A percentile compares a stretch with the other conserved stretches of the same genome.
Conservation (phyloP, 2,113 vertebrate genomes). For the Apistogramma diplotaenia region DNA sequence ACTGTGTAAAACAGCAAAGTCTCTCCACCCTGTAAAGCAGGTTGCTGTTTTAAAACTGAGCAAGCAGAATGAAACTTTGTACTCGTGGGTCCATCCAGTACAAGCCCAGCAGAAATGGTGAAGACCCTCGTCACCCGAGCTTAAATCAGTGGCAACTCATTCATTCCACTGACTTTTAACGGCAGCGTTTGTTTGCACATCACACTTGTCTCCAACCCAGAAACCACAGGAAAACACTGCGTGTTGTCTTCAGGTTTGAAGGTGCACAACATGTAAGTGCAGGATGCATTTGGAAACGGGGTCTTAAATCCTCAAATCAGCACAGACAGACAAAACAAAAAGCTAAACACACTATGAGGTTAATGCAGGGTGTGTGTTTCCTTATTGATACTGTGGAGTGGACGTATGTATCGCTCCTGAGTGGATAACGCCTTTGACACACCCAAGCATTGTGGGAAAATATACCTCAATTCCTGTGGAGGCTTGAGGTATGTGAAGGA, state of each 20-base stretch:
- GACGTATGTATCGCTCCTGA: neutral
- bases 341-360: neutral
- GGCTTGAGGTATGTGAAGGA: neutral
- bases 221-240: rapidly evolving
- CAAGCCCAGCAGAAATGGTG: neutral
- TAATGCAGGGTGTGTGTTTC: neutral
- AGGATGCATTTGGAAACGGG: no score
- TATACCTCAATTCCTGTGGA: neutral
- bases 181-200: no score
- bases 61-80: neutral
- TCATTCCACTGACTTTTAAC: neutral
- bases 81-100: neutral
- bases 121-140: neutral
- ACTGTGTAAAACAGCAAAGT: neutral
- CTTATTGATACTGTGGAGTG: neutral
- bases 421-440: neutral
- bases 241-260: neutral
- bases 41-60: neutral
- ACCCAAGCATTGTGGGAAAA: neutral
- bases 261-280: neutral
- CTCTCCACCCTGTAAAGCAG: neutral
- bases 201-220: neutral
- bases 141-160: neutral
- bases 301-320: neutral
- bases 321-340: neutral